Conservation (phyloP, 1,140 invertebrate species). For the Sinonovacula constricta region DNA sequence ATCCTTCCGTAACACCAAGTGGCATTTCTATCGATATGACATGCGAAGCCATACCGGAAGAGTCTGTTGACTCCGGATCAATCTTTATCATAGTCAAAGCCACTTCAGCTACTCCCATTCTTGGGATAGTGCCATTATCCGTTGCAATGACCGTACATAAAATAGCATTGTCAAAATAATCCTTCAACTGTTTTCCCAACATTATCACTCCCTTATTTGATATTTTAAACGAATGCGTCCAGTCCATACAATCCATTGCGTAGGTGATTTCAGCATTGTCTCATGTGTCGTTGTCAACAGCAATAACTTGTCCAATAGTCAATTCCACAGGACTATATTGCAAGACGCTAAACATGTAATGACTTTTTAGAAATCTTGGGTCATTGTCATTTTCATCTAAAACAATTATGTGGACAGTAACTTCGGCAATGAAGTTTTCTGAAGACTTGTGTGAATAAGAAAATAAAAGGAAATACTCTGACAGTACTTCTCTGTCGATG, state of each 20-base stretch:
- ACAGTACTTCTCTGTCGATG: conserved; percentile 25
- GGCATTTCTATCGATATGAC: conserved; percentile 45
- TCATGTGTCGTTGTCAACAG: conserved; percentile 14
- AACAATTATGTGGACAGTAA: conserved; percentile 33
- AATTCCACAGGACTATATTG: conserved; percentile 38
- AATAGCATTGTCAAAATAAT: too few species aligned
- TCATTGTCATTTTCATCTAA: conserved; percentile 47
- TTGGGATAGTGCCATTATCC: conserved; percentile 30
- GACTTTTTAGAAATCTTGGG: conserved; percentile 14
- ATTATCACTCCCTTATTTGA: too few species aligned
- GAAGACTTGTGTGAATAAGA: neutral
- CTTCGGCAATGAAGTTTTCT: conserved; percentile 8
- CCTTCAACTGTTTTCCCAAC: too few species aligned
- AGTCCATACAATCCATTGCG: too few species aligned
- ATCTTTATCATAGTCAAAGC: conserved; percentile 24
- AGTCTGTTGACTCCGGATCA: neutral
- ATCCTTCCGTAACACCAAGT: neutral
- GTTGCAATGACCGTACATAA: conserved; percentile 30
- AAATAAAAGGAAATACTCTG: conserved; percentile 21
- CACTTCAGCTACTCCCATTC: conserved; percentile 3
- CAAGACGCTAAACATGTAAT: conserved; percentile 12
- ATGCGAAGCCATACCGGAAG: conserved; percentile 8
- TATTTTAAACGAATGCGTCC: too few species aligned
- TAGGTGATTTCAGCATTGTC: conserved; percentile 31
- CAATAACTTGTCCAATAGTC: conserved; percentile 15